Conservation (phyloP, 2,797 vertebrate species). For the Chaunax sp. region DNA sequence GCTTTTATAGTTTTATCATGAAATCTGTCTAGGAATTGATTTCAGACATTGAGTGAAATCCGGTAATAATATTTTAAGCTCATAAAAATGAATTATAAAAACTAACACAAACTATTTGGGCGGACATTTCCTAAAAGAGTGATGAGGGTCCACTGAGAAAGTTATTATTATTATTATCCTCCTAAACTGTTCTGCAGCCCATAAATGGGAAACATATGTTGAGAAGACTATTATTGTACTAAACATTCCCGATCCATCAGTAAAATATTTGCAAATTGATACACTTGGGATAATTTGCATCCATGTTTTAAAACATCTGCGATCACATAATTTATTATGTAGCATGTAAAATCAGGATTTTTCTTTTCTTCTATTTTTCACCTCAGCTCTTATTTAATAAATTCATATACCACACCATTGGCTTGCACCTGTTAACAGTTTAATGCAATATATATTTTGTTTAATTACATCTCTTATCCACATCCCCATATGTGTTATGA, state of each 20-base stretch:
- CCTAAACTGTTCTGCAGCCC: constrained; percentile 9
- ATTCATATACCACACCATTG: not conserved
- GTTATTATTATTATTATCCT: no score
- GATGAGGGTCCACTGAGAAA: not conserved
- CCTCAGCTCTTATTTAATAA: no score
- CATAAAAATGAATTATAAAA: not conserved
- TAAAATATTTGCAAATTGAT: constrained; percentile 1
- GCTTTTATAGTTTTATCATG: not conserved
- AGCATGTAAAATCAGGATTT: not conserved
- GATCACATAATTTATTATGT: not conserved
- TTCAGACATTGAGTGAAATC: not conserved
- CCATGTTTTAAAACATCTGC: not conserved
- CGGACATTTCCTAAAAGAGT: not conserved
- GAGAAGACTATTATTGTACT: not conserved
- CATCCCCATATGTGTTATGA: constrained; percentile 11
- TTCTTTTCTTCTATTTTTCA: no score
- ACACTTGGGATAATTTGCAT: not conserved
- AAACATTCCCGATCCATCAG: not conserved
- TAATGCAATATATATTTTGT: constrained; percentile 14
- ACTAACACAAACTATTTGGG: not conserved
- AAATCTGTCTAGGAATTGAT: not conserved
- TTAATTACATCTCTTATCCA: constrained; percentile 22
- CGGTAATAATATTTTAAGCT: not conserved
- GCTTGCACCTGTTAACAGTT: constrained; percentile 23
- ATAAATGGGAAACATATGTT: constrained; percentile 11